Percentiles rank a stretch among this genome's conserved stretches.
These are phyloP conservation scores for Felis catus DNA, from an alignment of 2,113 vertebrate species.

Conservation along the genomic window F.catus_Fca126_mat1.0 CM031421.1:77738001-77738500, in stretches of 20 bases:
- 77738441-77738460: neutral
- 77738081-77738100: slow-evolving; percentile 22
- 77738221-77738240: neutral
- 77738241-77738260: neutral
- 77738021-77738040: slow-evolving; percentile 1
- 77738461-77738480: neutral
- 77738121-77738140: neutral
- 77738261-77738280: neutral
- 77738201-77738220: neutral
- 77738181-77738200: neutral
- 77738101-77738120: neutral
- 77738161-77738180: slow-evolving; percentile 37
- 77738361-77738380: slow-evolving; percentile 44
- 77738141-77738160: neutral
- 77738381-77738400: slow-evolving; percentile 35
- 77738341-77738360: neutral
- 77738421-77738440: neutral
- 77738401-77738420: neutral
- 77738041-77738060: neutral
- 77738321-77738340: neutral
- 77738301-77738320: neutral
- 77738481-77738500: slow-evolving; percentile 7
- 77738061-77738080: slow-evolving; percentile 4
- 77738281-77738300: neutral
- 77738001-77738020: neutral